Percentiles rank a stretch among this genome's conserved stretches.
These are phyloP conservation scores for Boloria selene DNA, from an alignment of 2,888 invertebrate genomes.

Conservation along the genomic window DNA sequence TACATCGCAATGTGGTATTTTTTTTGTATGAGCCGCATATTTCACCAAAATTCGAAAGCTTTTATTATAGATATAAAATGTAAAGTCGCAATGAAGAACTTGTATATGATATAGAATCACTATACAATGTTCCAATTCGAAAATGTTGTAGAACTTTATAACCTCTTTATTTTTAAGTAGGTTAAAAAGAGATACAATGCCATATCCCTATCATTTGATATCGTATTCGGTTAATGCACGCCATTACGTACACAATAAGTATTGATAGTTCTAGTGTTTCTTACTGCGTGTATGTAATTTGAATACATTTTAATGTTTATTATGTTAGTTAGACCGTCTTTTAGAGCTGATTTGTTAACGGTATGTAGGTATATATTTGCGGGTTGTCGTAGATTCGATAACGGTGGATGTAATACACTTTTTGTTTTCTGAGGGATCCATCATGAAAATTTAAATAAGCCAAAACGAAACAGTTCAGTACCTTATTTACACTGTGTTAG, in stretches of 20 bases:
- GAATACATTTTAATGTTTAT: constrained; percentile 23
- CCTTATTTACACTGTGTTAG: no score
- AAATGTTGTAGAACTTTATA: not conserved
- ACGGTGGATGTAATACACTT: no score
- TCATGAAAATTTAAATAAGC: no score
- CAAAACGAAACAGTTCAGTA: no score
- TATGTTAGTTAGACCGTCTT: not conserved
- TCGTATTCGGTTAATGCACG: constrained; percentile 47
- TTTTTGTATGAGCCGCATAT: no score
- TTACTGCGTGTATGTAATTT: constrained; percentile 37
- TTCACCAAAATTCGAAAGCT: no score
- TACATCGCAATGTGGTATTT: no score
- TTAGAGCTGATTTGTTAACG: not conserved
- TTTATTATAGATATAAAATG: no score
- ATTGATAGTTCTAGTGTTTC: constrained; percentile 47
- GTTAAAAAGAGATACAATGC: constrained; percentile 2
- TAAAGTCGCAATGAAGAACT: no score
- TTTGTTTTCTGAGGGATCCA: no score
- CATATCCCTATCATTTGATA: constrained; percentile 31
- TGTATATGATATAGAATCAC: not conserved
- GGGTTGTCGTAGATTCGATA: no score
- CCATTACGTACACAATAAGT: constrained; percentile 47
- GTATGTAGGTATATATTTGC: not conserved
- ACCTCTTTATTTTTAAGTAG: not conserved
- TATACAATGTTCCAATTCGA: not conserved